Base-by-base conservation (phyloP, 1,140 invertebrate species). In the Monochamus saltuarius region DNA sequence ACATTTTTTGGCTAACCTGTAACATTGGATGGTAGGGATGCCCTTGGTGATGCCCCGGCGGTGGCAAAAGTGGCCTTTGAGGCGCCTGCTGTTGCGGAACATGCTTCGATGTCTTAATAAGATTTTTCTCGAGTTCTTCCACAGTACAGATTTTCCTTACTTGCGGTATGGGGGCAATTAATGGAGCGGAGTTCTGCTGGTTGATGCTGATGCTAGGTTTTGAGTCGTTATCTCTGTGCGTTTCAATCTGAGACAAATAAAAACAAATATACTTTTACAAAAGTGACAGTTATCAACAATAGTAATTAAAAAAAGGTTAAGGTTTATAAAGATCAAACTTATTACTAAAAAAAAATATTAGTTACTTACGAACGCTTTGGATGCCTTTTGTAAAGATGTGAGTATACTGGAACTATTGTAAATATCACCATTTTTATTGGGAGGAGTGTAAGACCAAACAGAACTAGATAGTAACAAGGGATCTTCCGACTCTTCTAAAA, bases 101-200 rank as follows among this genome's bases (percentile, higher is more conserved):
- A 53, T 52, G 50, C 11, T 65, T 64, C n/a, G 61, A 56, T 35
- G 59, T 60, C n/a, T 62, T 69, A 11, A 72, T 62, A 19, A 78
- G 73, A 64, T 77, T 81, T 7, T 75, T 76, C 64, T 84, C 83
- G 42, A 84, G 56, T 69, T 84, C 82, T 72, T 83, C 81, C 10
- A 84, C 82, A 7, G 82, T 83, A 58, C 80, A 79, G 16, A 81
- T 79, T 75, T 72, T 73, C 7, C 43, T 60, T 29, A 29, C 6
- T 29, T 29, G 22, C 9, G 65, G 56, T 16, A 56, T 36, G 35
- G 13, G 36, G 49, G 53, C 0, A n/a, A 49, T 13, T 49, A 49
- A n/a, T 8, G 56, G 35, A 22, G 45, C 17, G 13, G 49, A 22
- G 16, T 11, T 34, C 6, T 29, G 22, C 22, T 29, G 22, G 7